Conservation (phyloP, 2,888 invertebrate species). For the Esperia sulphurella region DNA sequence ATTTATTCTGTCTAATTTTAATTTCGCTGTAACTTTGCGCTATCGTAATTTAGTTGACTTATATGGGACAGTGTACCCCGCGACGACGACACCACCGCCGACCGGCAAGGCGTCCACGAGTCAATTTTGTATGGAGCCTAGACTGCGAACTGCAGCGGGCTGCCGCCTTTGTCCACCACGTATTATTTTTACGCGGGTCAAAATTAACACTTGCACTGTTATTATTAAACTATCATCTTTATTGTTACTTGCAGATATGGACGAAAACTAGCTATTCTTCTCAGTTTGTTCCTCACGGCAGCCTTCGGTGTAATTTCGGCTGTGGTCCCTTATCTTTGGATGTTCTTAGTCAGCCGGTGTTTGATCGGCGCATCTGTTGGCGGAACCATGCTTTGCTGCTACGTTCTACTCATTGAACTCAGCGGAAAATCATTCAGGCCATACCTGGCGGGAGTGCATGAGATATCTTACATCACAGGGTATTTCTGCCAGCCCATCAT, state of each 20-base stretch:
- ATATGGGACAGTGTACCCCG: too few species aligned
- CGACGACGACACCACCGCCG: too few species aligned
- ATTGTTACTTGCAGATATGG: conserved; percentile 75
- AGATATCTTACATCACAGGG: conserved; percentile 76
- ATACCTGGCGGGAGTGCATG: conserved; percentile 75
- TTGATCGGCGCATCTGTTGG: conserved; percentile 80
- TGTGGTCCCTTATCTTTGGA: conserved; percentile 77
- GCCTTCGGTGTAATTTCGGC: conserved; percentile 76
- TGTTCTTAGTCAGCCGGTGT: conserved; percentile 79
- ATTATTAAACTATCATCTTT: conserved; percentile 13
- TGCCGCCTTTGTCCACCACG: too few species aligned
- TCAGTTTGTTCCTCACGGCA: conserved; percentile 77
- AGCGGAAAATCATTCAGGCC: conserved; percentile 77
- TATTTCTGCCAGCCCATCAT: conserved; percentile 78
- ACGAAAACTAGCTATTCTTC: conserved; percentile 79
- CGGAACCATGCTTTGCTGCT: conserved; percentile 83
- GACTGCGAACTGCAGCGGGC: too few species aligned
- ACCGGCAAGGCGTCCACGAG: too few species aligned
- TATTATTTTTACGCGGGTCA: too few species aligned
- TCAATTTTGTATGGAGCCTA: too few species aligned
- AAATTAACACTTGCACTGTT: neutral
- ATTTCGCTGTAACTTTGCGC: too few species aligned
- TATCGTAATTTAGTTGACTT: too few species aligned
- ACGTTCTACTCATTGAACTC: conserved; percentile 81
- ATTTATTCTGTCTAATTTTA: too few species aligned